Evolutionary conservation across 2,113 vertebrate species (phyloP).

Genomic region (Chinchilla lanigera): DNA sequence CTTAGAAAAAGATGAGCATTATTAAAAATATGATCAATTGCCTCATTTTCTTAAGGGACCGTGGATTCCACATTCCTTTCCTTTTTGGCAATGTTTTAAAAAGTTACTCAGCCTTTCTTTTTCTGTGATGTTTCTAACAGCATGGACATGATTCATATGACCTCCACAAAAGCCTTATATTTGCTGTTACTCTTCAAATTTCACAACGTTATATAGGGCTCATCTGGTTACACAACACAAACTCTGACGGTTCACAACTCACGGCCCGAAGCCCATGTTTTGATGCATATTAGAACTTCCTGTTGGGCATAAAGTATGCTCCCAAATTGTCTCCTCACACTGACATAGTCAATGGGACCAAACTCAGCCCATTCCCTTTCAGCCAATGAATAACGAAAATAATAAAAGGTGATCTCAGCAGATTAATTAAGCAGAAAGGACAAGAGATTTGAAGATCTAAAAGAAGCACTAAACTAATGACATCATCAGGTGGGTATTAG

Average conservation of each 20-base stretch:
- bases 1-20: background rate
- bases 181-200: constrained; percentile 43
- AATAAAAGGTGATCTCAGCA: constrained; percentile 50
- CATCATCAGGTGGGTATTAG: background rate
- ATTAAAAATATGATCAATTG: background rate
- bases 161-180: constrained; percentile 40
- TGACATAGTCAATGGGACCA: constrained; percentile 71
- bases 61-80: background rate
- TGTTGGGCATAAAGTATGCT: constrained; percentile 58
- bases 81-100: background rate
- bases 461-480: background rate
- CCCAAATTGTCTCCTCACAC: background rate
- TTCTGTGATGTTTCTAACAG: constrained; percentile 15
- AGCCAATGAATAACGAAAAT: constrained; percentile 50
- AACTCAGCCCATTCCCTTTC: constrained; percentile 65
- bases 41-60: background rate
- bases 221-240: background rate
- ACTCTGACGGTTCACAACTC: background rate
- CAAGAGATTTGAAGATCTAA: background rate
- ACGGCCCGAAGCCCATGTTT: constrained; percentile 39
- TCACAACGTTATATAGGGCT: background rate
- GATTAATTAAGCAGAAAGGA: constrained; percentile 56
- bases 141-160: constrained; percentile 22
- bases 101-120: background rate
- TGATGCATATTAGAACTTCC: constrained; percentile 57